These are phyloP conservation scores for Microplitis manilae DNA, from an alignment of 2,888 invertebrate genomes.

Conservation along the genomic window DNA sequence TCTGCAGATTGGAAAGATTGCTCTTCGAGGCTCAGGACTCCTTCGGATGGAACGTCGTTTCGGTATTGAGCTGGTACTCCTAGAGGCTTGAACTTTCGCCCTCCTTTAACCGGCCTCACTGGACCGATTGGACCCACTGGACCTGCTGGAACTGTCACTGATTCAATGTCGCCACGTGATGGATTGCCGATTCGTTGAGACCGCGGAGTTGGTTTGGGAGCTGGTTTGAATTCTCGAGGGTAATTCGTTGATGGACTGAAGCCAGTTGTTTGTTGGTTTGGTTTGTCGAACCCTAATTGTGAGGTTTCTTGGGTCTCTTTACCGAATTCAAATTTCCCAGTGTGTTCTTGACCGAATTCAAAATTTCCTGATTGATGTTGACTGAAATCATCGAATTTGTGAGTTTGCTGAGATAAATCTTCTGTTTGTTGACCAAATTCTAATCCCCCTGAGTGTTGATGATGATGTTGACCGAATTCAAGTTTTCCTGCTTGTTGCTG, in stretches of 20 bases:
- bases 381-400: conserved; percentile 30
- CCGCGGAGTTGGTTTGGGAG: conserved; percentile 54
- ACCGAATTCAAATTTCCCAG: conserved; percentile 46
- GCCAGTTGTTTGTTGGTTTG: conserved; percentile 47
- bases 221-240: conserved; percentile 52
- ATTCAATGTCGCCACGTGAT: conserved; percentile 7
- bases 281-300: conserved; percentile 30
- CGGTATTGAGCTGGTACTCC: conserved; percentile 5
- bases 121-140: neutral
- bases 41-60: conserved; percentile 12
- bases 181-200: conserved; percentile 27
- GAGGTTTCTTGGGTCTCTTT: conserved; percentile 43
- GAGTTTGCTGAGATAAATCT: conserved; percentile 54
- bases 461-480: conserved; percentile 48
- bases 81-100: conserved; percentile 2
- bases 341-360: conserved; percentile 47
- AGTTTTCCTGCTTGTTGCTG: too few relatives aligned
- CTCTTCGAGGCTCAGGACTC: conserved; percentile 39
- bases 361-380: conserved; percentile 46
- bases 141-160: conserved; percentile 18
- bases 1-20: conserved; percentile 8
- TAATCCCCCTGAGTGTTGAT: conserved; percentile 47
- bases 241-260: conserved; percentile 41
- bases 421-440: conserved; percentile 48
- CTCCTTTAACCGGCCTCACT: conserved; percentile 35